These are phyloP conservation scores for Aphyosemion australe DNA, from an alignment of 2,113 vertebrate species.

Conservation along the genomic window DNA sequence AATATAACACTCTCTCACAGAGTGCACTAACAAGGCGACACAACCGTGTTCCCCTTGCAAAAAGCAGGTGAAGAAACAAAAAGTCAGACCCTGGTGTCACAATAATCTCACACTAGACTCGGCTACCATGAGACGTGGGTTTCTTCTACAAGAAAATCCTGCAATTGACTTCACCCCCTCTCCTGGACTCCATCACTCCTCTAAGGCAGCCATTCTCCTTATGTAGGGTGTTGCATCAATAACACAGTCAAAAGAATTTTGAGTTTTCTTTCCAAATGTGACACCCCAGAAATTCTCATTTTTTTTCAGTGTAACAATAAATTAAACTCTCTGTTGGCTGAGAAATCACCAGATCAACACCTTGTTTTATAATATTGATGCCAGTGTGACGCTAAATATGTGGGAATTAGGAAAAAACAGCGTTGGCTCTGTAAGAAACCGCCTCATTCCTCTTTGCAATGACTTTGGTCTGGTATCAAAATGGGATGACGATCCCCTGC, in stretches of 20 bases:
- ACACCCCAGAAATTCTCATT: not conserved
- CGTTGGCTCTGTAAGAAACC: conserved; percentile 54
- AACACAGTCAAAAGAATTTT: no score
- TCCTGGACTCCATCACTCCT: not conserved
- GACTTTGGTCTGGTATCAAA: conserved; percentile 58
- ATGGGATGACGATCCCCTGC: conserved; percentile 67
- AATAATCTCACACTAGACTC: not conserved
- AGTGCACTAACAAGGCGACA: not conserved
- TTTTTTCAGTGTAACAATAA: no score
- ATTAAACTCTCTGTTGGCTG: conserved; percentile 2
- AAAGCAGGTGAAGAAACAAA: not conserved
- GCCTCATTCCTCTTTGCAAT: conserved; percentile 64
- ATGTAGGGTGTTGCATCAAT: no score
- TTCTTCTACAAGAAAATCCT: not conserved
- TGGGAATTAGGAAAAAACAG: conserved; percentile 50
- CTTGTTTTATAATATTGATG: conserved; percentile 64
- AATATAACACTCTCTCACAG: not conserved
- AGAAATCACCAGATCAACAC: conserved; percentile 19
- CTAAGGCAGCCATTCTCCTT: not conserved
- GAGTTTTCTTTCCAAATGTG: not conserved
- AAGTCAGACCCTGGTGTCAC: not conserved
- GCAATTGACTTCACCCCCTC: not conserved
- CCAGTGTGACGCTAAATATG: conserved; percentile 54
- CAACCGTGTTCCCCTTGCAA: not conserved
- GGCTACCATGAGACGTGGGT: not conserved